These are phyloP conservation scores for Bombus consobrinus DNA, from an alignment of 1,140 invertebrate species.

Conservation along the genomic window DNA sequence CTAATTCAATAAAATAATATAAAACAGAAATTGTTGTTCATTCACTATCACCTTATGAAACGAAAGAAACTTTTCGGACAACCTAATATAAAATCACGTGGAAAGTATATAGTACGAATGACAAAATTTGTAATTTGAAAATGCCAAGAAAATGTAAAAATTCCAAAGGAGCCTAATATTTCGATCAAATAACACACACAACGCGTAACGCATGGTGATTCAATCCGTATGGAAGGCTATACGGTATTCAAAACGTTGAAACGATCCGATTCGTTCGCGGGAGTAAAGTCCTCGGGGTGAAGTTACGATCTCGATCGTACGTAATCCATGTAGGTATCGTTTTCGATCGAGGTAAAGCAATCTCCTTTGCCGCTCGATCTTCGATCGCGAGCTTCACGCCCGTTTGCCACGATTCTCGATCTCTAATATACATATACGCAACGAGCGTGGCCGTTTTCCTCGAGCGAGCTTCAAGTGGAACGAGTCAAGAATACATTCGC, in stretches of 20 bases:
- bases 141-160: background rate
- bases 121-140: background rate
- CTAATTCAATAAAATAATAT: too few species aligned
- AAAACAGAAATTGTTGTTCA: too few species aligned
- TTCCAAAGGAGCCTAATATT: background rate
- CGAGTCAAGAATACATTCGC: slow-evolving; percentile 33
- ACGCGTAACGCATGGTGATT: slow-evolving; percentile 36
- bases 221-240: slow-evolving; percentile 31
- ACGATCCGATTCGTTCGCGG: slow-evolving; percentile 48
- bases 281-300: slow-evolving; percentile 67
- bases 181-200: background rate
- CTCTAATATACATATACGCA: slow-evolving; percentile 35
- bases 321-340: slow-evolving; percentile 59
- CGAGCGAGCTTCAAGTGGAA: slow-evolving; percentile 24
- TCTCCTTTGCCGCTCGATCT: slow-evolving; percentile 13
- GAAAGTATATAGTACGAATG: background rate
- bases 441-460: background rate
- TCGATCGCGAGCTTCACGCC: slow-evolving; percentile 31
- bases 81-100: too few species aligned
- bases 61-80: too few species aligned
- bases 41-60: too few species aligned
- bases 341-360: slow-evolving; percentile 48
- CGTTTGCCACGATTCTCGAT: slow-evolving; percentile 29
- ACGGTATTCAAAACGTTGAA: slow-evolving; percentile 2
- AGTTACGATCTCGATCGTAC: slow-evolving; percentile 58